Evolutionary conservation across 2,797 vertebrate species (phyloP).

Genomic region (Carapus acus): DNA sequence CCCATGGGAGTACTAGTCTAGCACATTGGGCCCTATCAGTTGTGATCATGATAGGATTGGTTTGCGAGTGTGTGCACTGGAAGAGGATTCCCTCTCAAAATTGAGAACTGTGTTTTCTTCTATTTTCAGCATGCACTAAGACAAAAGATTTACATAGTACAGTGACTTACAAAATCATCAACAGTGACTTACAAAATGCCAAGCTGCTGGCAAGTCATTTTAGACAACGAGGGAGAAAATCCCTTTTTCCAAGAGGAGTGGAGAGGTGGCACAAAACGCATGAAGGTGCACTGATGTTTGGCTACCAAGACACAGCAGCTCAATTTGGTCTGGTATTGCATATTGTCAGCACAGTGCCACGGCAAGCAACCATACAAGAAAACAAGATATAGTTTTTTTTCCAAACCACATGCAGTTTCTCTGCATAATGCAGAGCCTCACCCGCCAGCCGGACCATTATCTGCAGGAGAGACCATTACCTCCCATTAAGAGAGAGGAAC

Average conservation of each 20-base stretch:
- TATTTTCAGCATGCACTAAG: constrained; percentile 53
- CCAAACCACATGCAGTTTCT: constrained; percentile 48
- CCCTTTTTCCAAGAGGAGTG: constrained; percentile 39
- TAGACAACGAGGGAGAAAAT: constrained; percentile 55
- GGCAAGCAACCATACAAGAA: constrained; percentile 38
- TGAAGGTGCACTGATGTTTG: constrained; percentile 29
- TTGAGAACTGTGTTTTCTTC: constrained; percentile 47
- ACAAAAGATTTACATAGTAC: constrained; percentile 69
- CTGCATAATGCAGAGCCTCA: constrained; percentile 42
- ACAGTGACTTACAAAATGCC: constrained; percentile 59
- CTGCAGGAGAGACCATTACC: constrained; percentile 65
- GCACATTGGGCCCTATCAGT: constrained; percentile 52
- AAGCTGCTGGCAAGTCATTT: constrained; percentile 57
- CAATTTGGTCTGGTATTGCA: constrained; percentile 35
- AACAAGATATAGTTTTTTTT: constrained; percentile 45
- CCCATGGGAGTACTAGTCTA: constrained; percentile 30
- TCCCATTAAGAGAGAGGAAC: constrained; percentile 64
- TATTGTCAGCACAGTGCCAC: constrained; percentile 53
- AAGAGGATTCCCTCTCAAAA: constrained; percentile 49
- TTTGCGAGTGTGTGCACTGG: constrained; percentile 48
- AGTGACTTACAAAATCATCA: constrained; percentile 64
- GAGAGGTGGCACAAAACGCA: constrained; percentile 25
- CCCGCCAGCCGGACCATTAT: constrained; percentile 58
- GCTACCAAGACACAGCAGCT: constrained; percentile 18
- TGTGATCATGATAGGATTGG: constrained; percentile 70